Conservation (phyloP, 2,888 invertebrate species). For the Notocelia uddmanniana region DNA sequence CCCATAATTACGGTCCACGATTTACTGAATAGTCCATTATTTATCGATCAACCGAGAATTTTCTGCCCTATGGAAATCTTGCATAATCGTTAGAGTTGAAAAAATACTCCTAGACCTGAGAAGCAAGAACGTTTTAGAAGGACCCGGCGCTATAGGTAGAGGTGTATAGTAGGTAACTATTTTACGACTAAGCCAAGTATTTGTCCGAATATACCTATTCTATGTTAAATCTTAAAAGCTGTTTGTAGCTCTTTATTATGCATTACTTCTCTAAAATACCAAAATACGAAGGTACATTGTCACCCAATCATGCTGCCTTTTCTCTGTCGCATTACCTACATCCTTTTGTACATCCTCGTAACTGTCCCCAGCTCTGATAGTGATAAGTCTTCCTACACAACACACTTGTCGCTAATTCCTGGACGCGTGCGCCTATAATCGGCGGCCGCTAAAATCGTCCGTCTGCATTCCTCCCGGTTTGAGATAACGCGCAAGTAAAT, state of each 20-base stretch:
- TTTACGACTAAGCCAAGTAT: neutral
- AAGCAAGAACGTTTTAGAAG: neutral
- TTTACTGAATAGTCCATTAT: neutral
- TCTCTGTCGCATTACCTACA: too few species aligned
- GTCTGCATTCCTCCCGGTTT: constrained; percentile 35
- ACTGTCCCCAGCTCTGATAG: neutral
- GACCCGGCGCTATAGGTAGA: neutral
- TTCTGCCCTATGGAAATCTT: neutral
- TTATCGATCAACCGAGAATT: constrained; percentile 12
- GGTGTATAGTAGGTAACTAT: neutral
- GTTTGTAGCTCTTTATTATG: too few species aligned
- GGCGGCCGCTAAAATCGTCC: constrained; percentile 31
- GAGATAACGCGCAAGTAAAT: constrained; percentile 20
- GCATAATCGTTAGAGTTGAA: neutral
- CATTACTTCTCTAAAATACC: too few species aligned
- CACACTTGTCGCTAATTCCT: constrained; percentile 21
- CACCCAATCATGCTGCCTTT: too few species aligned
- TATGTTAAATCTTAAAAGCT: too few species aligned
- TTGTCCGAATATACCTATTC: too few species aligned
- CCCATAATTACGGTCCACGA: neutral
- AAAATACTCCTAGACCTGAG: neutral
- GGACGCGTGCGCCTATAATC: constrained; percentile 28
- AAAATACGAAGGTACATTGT: too few species aligned
- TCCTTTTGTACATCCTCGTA: neutral
- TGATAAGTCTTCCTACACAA: neutral